phyloP scores from a whole-genome alignment of 2,888 invertebrate species.

The Buathra laborator region DNA sequence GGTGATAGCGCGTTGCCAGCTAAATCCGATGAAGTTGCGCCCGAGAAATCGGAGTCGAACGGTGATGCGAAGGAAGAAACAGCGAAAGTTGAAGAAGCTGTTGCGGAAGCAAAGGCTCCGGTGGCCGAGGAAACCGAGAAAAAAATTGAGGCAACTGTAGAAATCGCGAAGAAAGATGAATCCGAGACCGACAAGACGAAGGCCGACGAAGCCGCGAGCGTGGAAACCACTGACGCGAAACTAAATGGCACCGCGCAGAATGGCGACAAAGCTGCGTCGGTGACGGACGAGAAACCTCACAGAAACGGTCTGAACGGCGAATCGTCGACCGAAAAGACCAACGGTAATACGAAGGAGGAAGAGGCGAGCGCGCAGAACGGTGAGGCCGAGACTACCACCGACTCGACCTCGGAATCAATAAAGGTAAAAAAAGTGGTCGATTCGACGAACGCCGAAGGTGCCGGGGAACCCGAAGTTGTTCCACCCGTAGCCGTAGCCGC shows the following conservation, averaged over 20 bases:
- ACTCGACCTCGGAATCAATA: constrained; percentile 74
- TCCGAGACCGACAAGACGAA: constrained; percentile 56
- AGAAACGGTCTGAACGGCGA: constrained; percentile 81
- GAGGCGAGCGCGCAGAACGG: constrained; percentile 74
- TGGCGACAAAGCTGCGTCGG: constrained; percentile 57
- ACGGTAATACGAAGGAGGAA: constrained; percentile 71
- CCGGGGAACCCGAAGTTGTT: constrained; percentile 83
- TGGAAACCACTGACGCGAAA: constrained; percentile 67
- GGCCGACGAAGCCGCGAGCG: constrained; percentile 38
- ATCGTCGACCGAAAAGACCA: constrained; percentile 73
- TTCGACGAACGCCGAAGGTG: constrained; percentile 80
- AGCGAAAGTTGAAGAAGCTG: constrained; percentile 49
- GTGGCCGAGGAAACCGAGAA: constrained; percentile 52
- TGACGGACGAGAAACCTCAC: constrained; percentile 78
- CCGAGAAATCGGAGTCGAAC: constrained; percentile 66
- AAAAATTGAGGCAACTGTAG: constrained; percentile 68
- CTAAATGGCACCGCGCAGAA: constrained; percentile 58
- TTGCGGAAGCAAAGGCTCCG: constrained; percentile 46
- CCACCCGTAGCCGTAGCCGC: constrained; percentile 82
- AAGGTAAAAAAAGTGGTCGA: constrained; percentile 83
- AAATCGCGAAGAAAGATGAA: constrained; percentile 69
- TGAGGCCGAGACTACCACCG: constrained; percentile 77
- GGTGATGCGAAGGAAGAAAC: constrained; percentile 66
- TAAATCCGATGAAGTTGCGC: constrained; percentile 62
- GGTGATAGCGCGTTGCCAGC: constrained; percentile 69